Evolutionary conservation across 1,140 invertebrate species (phyloP).

Genomic region (Asbolus verrucosus): DNA sequence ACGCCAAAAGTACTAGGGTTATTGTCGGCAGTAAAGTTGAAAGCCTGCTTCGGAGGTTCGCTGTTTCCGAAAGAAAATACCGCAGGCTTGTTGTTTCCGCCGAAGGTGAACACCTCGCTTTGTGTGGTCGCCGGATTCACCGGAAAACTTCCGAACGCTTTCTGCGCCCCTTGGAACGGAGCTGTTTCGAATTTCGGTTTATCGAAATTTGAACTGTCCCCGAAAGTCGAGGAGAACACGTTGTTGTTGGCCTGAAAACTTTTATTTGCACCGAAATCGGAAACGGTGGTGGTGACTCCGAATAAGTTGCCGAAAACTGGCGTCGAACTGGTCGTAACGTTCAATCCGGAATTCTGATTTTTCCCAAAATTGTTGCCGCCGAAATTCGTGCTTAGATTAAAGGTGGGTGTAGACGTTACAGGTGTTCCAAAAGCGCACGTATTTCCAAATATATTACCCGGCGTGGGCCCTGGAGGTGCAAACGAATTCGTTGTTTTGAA

Average conservation of each 20-base stretch:
- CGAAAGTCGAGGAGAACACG: not conserved
- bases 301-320: too few species aligned
- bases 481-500: not conserved
- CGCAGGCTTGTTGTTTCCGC: not conserved
- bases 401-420: too few species aligned
- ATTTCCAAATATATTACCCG: too few species aligned
- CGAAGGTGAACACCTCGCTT: conserved; percentile 4
- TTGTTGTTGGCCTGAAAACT: conserved; percentile 1
- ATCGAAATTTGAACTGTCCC: not conserved
- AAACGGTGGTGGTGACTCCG: too few species aligned
- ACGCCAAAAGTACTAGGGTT: not conserved
- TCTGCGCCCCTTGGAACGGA: not conserved
- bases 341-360: conserved; percentile 1
- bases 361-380: not conserved
- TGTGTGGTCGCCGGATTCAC: not conserved
- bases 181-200: not conserved
- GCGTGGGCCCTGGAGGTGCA: too few species aligned
- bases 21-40: not conserved
- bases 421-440: conserved; percentile 1
- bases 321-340: too few species aligned
- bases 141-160: not conserved
- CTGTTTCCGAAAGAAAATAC: not conserved
- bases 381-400: not conserved
- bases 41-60: not conserved
- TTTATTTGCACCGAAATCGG: not conserved